A percentile compares a stretch with the other conserved stretches of the same genome.
Conservation (phyloP, 2,113 vertebrate genomes). For the Chamaetylas fuelleborni region DNA sequence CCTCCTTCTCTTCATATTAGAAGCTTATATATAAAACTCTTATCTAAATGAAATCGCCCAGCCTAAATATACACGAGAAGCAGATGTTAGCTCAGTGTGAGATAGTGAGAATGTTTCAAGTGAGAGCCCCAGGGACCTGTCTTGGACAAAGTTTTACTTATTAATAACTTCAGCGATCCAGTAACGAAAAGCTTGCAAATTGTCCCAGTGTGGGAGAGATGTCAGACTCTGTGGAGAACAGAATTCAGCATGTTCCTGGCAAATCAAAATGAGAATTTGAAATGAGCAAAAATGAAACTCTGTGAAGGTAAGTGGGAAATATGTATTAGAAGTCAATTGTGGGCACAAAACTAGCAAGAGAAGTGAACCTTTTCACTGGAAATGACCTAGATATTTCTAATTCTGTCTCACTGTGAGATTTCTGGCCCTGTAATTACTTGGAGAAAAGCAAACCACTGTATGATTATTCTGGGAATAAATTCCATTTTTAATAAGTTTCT, state of each 20-base stretch:
- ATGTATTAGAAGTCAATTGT: background rate
- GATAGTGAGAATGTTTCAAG: background rate
- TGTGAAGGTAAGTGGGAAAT: background rate
- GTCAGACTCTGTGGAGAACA: background rate
- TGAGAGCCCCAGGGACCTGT: background rate
- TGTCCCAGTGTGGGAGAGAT: background rate
- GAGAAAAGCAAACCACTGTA: background rate
- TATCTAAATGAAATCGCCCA: background rate
- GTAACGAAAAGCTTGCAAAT: conserved; percentile 7
- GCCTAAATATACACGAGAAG: background rate
- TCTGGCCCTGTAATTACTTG: background rate
- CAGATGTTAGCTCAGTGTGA: background rate
- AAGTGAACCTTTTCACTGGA: background rate
- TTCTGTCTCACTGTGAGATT: background rate
- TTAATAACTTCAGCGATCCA: background rate
- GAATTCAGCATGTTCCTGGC: background rate
- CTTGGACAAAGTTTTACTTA: conserved; percentile 27
- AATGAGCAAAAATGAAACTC: background rate
- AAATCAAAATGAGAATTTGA: conserved; percentile 9
- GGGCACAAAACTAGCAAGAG: background rate
- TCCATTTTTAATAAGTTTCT: background rate
- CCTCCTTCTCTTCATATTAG: background rate
- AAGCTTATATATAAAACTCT: background rate
- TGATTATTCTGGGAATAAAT: background rate
- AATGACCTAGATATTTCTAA: background rate